Percentiles rank a stretch among this genome's conserved stretches.
Evolutionary conservation across 1,140 invertebrate genomes (phyloP).

Genomic region (Nephotettix cincticeps): DNA sequence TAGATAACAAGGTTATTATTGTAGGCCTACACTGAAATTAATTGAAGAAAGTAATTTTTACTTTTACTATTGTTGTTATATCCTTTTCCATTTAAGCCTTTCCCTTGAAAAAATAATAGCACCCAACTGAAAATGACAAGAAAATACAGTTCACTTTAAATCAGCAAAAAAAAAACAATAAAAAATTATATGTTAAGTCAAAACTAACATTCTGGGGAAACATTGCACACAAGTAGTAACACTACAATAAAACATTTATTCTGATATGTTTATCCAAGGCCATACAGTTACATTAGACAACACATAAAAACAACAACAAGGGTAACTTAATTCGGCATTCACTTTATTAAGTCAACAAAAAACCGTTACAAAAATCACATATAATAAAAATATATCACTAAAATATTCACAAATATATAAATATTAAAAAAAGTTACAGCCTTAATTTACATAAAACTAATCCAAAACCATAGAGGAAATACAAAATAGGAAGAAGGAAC

Average conservation of each 20-base stretch:
- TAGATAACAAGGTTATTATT: too few relatives aligned
- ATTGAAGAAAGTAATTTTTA: too few relatives aligned
- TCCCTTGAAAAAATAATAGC: too few relatives aligned
- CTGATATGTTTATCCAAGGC: slow-evolving; percentile 4
- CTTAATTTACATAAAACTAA: not conserved
- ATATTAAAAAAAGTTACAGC: not conserved
- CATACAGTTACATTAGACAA: not conserved
- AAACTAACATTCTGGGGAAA: too few relatives aligned
- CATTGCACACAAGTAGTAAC: too few relatives aligned
- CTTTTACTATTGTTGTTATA: too few relatives aligned
- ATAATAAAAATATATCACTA: slow-evolving; percentile 11
- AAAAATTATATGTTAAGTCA: too few relatives aligned
- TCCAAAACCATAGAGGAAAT: not conserved
- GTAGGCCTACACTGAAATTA: too few relatives aligned
- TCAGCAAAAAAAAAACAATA: too few relatives aligned
- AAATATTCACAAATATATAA: slow-evolving; percentile 5
- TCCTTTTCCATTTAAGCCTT: too few relatives aligned
- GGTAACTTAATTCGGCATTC: not conserved
- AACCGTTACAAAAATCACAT: slow-evolving; percentile 10
- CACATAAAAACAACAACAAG: not conserved
- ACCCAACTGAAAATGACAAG: too few relatives aligned
- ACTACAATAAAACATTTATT: not conserved
- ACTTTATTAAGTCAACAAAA: slow-evolving; percentile 1
- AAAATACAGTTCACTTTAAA: too few relatives aligned
- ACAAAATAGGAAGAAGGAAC: not conserved